Conservation (phyloP, 2,797 vertebrate genomes). For the Hydrocynus forskahlii region DNA sequence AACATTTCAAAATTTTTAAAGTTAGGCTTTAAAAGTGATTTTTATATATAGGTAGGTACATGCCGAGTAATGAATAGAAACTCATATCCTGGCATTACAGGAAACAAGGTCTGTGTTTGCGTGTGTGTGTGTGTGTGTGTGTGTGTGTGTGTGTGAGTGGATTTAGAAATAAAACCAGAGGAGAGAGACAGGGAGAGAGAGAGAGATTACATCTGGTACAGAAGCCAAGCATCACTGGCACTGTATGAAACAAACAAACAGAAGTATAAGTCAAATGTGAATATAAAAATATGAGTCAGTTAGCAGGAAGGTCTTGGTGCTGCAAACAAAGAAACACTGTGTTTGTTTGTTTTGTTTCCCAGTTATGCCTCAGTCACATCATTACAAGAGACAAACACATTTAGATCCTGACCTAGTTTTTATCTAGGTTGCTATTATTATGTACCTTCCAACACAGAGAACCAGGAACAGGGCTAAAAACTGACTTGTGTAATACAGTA, state of each 20-base stretch:
- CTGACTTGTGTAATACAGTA: background rate
- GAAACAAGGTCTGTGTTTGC: background rate
- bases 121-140: background rate
- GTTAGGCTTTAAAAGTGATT: too few relatives aligned
- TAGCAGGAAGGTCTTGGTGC: conserved; percentile 11
- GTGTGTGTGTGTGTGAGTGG: background rate
- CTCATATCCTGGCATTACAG: too few relatives aligned
- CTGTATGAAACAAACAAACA: background rate
- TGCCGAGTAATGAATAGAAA: too few relatives aligned
- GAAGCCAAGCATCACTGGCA: background rate
- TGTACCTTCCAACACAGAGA: background rate
- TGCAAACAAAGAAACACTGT: conserved; percentile 28
- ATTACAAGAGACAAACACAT: conserved; percentile 13
- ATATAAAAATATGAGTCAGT: conserved; percentile 32
- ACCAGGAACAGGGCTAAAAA: background rate
- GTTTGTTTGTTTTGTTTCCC: conserved; percentile 23
- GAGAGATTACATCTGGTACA: background rate
- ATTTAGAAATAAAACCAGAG: too few relatives aligned
- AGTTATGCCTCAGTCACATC: conserved; percentile 13
- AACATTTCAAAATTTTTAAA: too few relatives aligned
- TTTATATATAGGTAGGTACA: too few relatives aligned
- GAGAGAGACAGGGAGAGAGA: too few relatives aligned
- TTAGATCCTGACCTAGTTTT: background rate
- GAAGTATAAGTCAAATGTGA: background rate
- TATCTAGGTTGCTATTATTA: background rate